Percentiles rank a stretch among this genome's conserved stretches.
Evolutionary conservation across 2,888 invertebrate species (phyloP).

Genomic region (Colletes collaris): DNA sequence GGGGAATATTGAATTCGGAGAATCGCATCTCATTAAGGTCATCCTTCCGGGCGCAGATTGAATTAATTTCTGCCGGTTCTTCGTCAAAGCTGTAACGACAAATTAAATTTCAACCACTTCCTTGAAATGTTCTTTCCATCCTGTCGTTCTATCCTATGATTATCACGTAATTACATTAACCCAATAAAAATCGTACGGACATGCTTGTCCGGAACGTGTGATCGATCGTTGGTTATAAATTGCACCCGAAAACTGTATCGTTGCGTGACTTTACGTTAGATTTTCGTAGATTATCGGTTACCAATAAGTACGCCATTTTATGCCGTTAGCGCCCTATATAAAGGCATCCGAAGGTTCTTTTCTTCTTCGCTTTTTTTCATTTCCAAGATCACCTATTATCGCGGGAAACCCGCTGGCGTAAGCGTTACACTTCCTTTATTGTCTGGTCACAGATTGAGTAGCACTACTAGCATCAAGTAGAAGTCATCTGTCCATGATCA

Average conservation of each 20-base stretch:
- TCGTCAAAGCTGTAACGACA: slow-evolving; percentile 15
- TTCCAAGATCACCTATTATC: slow-evolving; percentile 57
- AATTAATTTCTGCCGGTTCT: slow-evolving; percentile 39
- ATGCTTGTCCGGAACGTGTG: background rate
- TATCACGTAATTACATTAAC: too few species aligned
- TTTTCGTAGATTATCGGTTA: background rate
- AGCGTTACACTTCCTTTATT: slow-evolving; percentile 64
- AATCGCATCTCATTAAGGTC: slow-evolving; percentile 37
- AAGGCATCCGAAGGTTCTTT: slow-evolving; percentile 13
- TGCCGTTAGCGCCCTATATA: background rate
- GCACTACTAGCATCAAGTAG: slow-evolving; percentile 64
- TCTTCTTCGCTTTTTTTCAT: slow-evolving; percentile 39
- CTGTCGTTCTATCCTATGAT: too few species aligned
- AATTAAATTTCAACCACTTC: slow-evolving; percentile 30
- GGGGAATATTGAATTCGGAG: slow-evolving; percentile 28
- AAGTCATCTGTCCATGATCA: slow-evolving; percentile 55
- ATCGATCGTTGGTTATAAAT: background rate
- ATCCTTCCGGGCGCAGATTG: slow-evolving; percentile 33
- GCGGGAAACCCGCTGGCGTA: slow-evolving; percentile 62
- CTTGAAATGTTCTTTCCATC: background rate
- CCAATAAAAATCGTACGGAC: background rate
- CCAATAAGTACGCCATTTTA: background rate
- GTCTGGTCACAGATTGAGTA: slow-evolving; percentile 64
- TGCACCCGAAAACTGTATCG: too few species aligned
- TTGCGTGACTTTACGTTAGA: background rate